Conservation (phyloP, 2,888 invertebrate genomes). For the Dasysyrphus albostriatus region DNA sequence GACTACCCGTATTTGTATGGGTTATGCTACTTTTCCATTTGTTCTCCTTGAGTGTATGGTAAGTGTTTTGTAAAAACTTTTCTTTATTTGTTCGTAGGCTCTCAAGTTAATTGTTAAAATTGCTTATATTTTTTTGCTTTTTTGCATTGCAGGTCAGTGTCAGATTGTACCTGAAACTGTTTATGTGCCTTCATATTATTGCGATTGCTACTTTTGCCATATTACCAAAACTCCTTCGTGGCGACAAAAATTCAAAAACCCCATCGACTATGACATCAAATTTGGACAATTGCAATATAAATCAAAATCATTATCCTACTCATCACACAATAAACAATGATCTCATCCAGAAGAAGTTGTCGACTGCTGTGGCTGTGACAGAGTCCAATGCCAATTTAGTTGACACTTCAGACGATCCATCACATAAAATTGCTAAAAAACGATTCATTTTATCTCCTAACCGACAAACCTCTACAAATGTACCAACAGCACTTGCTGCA, state of each 20-base stretch:
- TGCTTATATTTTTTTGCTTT: slow-evolving; percentile 3
- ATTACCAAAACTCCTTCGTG: slow-evolving; percentile 82
- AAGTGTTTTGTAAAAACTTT: slow-evolving; percentile 83
- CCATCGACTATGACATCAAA: slow-evolving; percentile 54
- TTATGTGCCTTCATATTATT: slow-evolving; percentile 84
- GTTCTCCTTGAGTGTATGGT: slow-evolving; percentile 95
- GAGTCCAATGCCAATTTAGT: slow-evolving; percentile 9
- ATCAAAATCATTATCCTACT: slow-evolving; percentile 37
- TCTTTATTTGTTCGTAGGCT: background rate
- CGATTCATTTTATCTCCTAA: slow-evolving; percentile 33
- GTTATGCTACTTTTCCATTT: slow-evolving; percentile 96
- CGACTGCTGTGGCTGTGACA: background rate
- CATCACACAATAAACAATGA: slow-evolving; percentile 53
- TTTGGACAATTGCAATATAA: slow-evolving; percentile 25
- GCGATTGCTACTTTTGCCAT: slow-evolving; percentile 82
- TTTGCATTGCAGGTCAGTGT: slow-evolving; percentile 85
- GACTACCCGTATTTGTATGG: slow-evolving; percentile 92
- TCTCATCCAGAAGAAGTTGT: slow-evolving; percentile 55
- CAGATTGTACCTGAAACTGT: slow-evolving; percentile 84
- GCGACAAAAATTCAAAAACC: slow-evolving; percentile 78
- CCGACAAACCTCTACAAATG: slow-evolving; percentile 42
- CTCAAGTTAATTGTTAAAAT: background rate
- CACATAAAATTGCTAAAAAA: slow-evolving; percentile 28
- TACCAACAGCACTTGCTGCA: slow-evolving; percentile 80
- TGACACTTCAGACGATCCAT: slow-evolving; percentile 16